Evolutionary conservation across 2,113 vertebrate genomes (phyloP).

Genomic region (Zootoca vivipara): DNA sequence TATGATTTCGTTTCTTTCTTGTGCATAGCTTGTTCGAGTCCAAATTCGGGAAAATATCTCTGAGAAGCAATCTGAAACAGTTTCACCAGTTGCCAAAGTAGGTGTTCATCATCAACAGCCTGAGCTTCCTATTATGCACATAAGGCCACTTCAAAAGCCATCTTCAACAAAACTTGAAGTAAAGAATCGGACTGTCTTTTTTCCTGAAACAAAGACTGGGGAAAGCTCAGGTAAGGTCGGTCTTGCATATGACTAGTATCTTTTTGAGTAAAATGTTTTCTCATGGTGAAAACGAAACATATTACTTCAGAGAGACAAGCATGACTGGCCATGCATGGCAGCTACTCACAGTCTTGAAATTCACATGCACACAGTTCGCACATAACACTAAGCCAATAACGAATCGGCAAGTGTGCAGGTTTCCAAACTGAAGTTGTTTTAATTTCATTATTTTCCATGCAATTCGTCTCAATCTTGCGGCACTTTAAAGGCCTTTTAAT

Average conservation of each 20-base stretch:
- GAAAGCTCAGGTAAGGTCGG: constrained; percentile 83
- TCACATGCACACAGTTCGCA: not conserved
- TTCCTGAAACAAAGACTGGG: constrained; percentile 82
- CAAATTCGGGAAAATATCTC: constrained; percentile 81
- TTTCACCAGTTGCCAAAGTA: constrained; percentile 55
- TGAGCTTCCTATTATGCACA: constrained; percentile 71
- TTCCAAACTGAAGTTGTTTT: too few relatives aligned
- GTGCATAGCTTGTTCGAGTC: constrained; percentile 85
- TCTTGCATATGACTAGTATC: not conserved
- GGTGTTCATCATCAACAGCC: constrained; percentile 64
- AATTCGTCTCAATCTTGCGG: too few relatives aligned
- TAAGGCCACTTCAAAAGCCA: constrained; percentile 61
- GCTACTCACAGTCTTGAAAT: too few relatives aligned
- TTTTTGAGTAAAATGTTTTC: not conserved
- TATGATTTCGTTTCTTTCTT: constrained; percentile 34
- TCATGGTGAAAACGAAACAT: not conserved
- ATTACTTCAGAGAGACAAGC: not conserved
- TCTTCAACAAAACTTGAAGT: constrained; percentile 79
- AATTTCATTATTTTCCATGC: too few relatives aligned
- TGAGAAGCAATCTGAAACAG: constrained; percentile 65
- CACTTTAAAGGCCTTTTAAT: too few relatives aligned
- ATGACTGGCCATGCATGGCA: not conserved
- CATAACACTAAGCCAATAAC: too few relatives aligned
- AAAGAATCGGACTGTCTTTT: constrained; percentile 82
- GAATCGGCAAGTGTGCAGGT: too few relatives aligned